Conservation (phyloP, 2,113 vertebrate species). For the Rhagologus leucostigma region DNA sequence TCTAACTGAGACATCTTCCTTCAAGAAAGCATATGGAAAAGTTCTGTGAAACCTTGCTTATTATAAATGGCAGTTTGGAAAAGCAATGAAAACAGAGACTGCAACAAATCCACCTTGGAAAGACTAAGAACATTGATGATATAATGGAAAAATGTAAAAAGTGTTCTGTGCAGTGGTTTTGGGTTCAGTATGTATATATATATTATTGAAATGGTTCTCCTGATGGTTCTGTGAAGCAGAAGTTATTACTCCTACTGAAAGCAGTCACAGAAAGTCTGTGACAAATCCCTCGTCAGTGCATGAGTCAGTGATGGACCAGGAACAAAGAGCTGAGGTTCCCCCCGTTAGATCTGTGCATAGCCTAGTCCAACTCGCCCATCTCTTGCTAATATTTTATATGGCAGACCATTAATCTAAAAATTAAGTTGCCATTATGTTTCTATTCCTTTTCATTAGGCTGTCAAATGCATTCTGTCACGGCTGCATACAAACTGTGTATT, state of each 20-base stretch:
- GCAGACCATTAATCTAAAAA: background rate
- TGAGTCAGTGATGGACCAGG: accelerated
- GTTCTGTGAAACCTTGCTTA: background rate
- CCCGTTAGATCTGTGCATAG: accelerated
- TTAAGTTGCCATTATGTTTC: background rate
- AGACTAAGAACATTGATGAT: background rate
- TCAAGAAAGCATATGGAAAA: background rate
- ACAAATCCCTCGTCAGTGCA: background rate
- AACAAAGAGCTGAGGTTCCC: background rate
- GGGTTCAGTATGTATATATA: background rate
- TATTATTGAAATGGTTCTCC: background rate
- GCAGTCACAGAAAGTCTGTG: background rate
- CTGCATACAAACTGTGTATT: background rate
- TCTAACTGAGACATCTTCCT: background rate
- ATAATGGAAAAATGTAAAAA: background rate
- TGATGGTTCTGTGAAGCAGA: background rate
- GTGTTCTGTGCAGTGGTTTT: background rate
- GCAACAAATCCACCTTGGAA: background rate
- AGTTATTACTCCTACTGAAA: background rate
- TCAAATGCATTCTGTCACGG: background rate
- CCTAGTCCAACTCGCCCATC: background rate
- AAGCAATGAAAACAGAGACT: background rate
- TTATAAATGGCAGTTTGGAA: background rate
- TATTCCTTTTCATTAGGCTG: background rate
- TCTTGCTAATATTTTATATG: background rate